Evolutionary conservation across 2,888 invertebrate genomes (phyloP).

Genomic region (Drosophila bunnanda): DNA sequence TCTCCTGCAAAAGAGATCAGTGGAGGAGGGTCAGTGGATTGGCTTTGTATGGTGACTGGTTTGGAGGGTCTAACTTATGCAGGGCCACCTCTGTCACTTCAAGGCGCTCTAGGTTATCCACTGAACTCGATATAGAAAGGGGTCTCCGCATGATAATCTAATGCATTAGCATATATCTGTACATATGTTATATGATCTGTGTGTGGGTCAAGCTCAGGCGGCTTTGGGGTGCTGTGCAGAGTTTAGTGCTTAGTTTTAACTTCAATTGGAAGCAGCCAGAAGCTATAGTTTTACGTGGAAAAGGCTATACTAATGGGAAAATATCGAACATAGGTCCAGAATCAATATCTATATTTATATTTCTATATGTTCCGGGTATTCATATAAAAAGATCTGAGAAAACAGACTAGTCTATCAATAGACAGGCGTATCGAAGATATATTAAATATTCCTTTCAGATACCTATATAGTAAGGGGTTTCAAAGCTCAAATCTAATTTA

Average conservation of each 20-base stretch:
- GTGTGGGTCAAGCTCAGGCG: constrained; percentile 6
- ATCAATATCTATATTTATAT: not conserved
- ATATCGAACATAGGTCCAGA: not conserved
- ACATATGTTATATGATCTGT: not conserved
- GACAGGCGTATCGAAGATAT: not conserved
- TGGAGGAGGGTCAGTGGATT: not conserved
- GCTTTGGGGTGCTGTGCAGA: not conserved
- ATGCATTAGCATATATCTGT: constrained; percentile 16
- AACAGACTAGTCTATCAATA: not conserved
- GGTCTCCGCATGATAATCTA: not conserved
- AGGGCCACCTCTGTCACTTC: constrained; percentile 27
- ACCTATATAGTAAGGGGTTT: too few species aligned
- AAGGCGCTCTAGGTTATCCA: constrained; percentile 8
- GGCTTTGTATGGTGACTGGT: too few species aligned
- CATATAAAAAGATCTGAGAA: not conserved
- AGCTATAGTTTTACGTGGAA: too few species aligned
- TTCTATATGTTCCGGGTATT: not conserved
- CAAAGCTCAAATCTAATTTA: too few species aligned
- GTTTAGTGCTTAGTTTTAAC: not conserved
- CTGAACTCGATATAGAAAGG: not conserved
- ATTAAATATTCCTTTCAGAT: too few species aligned
- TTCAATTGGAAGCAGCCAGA: not conserved
- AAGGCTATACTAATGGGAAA: not conserved
- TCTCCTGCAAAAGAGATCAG: constrained; percentile 73
- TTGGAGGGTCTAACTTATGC: not conserved